phyloP scores from a whole-genome alignment of 1,140 invertebrate genomes.

The Drosophila parvula region DNA sequence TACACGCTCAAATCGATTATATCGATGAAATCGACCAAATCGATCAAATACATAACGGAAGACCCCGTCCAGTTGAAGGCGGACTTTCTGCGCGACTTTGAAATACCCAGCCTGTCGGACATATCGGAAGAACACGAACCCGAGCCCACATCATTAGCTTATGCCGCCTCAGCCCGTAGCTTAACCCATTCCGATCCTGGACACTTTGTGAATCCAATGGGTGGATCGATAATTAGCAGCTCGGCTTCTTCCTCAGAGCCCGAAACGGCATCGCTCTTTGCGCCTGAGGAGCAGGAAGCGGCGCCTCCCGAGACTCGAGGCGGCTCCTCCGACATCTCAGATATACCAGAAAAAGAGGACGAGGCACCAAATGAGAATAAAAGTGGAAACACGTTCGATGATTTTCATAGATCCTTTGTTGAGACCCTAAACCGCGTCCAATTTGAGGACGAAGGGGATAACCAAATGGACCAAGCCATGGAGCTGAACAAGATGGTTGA shows the following conservation, averaged over 20 bases:
- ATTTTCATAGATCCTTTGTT: no score
- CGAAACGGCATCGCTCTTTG: neutral
- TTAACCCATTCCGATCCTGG: neutral
- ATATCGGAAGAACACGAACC: slow-evolving; percentile 47
- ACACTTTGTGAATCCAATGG: neutral
- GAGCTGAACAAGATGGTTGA: neutral
- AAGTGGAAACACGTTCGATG: neutral
- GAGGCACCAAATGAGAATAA: no score
- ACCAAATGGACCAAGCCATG: fast-evolving
- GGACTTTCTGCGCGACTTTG: slow-evolving; percentile 31
- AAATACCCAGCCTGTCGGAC: slow-evolving; percentile 52
- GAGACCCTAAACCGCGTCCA: fast-evolving
- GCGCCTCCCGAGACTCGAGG: neutral
- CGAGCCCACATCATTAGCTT: neutral
- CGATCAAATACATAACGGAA: fast-evolving
- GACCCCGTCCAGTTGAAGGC: slow-evolving; percentile 38
- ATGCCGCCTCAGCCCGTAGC: neutral
- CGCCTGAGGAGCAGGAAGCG: neutral
- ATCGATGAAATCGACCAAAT: neutral
- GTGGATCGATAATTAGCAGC: neutral
- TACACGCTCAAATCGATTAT: neutral
- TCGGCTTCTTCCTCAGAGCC: neutral
- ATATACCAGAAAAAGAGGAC: neutral
- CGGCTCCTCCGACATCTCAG: neutral
- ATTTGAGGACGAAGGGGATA: neutral